These are phyloP conservation scores for Dione vanillae DNA, from an alignment of 2,888 invertebrate genomes.

Conservation along the genomic window DNA sequence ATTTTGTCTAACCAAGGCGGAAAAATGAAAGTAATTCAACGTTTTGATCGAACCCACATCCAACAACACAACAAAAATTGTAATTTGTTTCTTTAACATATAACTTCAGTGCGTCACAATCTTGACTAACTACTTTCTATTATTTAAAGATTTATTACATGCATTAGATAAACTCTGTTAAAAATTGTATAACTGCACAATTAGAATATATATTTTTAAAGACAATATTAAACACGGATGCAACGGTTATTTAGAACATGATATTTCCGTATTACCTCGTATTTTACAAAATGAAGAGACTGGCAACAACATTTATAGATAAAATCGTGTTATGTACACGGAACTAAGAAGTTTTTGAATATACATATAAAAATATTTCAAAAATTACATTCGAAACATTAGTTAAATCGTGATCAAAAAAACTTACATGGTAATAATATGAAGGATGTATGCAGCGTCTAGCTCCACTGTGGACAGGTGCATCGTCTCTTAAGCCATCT, in stretches of 20 bases:
- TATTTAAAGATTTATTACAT: slow-evolving; percentile 7
- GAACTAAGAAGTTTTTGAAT: not conserved
- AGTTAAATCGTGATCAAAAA: too few relatives aligned
- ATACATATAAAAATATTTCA: not conserved
- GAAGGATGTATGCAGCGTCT: slow-evolving; percentile 73
- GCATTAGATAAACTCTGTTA: slow-evolving; percentile 1
- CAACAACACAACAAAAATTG: not conserved
- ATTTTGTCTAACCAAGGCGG: too few relatives aligned
- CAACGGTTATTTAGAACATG: slow-evolving; percentile 1
- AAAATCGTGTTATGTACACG: not conserved
- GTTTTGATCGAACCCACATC: too few relatives aligned
- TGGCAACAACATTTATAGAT: not conserved
- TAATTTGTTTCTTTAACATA: not conserved
- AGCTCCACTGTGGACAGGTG: slow-evolving; percentile 61
- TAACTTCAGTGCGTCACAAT: too few relatives aligned
- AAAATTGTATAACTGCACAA: not conserved
- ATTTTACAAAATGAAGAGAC: slow-evolving; percentile 1
- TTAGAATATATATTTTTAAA: not conserved
- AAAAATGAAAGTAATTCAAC: too few relatives aligned
- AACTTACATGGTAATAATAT: slow-evolving; percentile 76
- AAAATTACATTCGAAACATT: not conserved
- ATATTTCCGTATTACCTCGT: slow-evolving; percentile 12
- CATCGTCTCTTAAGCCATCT: slow-evolving; percentile 62
- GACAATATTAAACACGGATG: slow-evolving; percentile 10
- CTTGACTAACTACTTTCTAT: slow-evolving; percentile 14